Evolutionary conservation across 2,797 vertebrate species (phyloP).

Genomic region (Delichon dasypus): DNA sequence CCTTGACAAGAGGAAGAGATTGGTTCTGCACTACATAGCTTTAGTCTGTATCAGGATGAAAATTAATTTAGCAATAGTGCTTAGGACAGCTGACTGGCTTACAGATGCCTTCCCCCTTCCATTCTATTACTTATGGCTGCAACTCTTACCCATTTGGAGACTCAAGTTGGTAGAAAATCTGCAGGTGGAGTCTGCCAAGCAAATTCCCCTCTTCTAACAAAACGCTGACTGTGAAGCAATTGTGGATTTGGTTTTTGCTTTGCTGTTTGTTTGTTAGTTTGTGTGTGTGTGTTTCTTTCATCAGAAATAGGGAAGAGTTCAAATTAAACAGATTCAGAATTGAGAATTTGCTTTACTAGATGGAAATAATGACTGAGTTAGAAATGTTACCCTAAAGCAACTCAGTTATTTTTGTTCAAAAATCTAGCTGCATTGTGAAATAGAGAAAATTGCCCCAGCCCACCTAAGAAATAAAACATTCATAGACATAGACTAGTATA

Average conservation of each 20-base stretch:
- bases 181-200: not conserved
- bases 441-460: not conserved
- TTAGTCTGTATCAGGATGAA: not conserved
- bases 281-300: rapidly evolving
- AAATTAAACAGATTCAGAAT: not conserved
- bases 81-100: not conserved
- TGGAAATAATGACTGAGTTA: not conserved
- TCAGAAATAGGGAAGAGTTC: not conserved
- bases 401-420: not conserved
- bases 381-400: constrained; percentile 9
- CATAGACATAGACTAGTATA: not conserved
- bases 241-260: not conserved
- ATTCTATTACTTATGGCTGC: not conserved
- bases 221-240: not conserved
- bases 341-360: constrained; percentile 16
- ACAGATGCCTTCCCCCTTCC: not conserved
- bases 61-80: not conserved
- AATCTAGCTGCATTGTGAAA: not conserved
- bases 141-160: not conserved
- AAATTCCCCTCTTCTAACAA: not conserved
- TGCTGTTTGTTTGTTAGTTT: not conserved
- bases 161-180: not conserved
- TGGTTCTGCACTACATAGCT: not conserved
- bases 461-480: not conserved
- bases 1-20: not conserved